Conservation (phyloP, 2,113 vertebrate genomes). For the Leptosomus discolor region DNA sequence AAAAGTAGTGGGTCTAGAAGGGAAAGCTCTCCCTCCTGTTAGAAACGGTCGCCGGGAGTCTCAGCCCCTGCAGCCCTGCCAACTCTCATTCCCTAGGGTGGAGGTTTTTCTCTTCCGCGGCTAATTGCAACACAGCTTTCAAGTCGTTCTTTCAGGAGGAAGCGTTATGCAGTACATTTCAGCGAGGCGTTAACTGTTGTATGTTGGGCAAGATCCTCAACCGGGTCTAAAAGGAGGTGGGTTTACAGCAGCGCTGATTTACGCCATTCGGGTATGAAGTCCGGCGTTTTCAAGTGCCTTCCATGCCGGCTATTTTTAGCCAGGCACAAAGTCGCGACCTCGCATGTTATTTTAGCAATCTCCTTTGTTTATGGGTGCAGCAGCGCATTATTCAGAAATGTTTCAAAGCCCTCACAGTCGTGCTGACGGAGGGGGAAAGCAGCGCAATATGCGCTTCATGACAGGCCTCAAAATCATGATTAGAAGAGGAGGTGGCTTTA, state of each 20-base stretch:
- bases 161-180: accelerated
- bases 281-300: accelerated
- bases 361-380: not conserved
- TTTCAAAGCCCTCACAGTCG: not conserved
- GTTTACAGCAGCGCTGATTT: accelerated
- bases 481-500: not conserved
- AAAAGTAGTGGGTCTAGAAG: accelerated
- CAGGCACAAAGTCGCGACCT: not conserved
- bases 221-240: accelerated
- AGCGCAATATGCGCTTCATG: not conserved
- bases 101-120: not conserved
- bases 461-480: not conserved
- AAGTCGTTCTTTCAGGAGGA: accelerated
- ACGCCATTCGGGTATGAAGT: accelerated
- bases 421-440: accelerated
- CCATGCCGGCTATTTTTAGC: not conserved
- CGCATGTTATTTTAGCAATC: not conserved
- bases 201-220: accelerated
- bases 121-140: not conserved
- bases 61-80: not conserved
- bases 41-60: accelerated
- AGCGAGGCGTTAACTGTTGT: accelerated
- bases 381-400: accelerated
- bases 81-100: not conserved
- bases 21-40: accelerated